Base-by-base conservation (phyloP, 2,888 invertebrate genomes). In the Ametastegia equiseti region DNA sequence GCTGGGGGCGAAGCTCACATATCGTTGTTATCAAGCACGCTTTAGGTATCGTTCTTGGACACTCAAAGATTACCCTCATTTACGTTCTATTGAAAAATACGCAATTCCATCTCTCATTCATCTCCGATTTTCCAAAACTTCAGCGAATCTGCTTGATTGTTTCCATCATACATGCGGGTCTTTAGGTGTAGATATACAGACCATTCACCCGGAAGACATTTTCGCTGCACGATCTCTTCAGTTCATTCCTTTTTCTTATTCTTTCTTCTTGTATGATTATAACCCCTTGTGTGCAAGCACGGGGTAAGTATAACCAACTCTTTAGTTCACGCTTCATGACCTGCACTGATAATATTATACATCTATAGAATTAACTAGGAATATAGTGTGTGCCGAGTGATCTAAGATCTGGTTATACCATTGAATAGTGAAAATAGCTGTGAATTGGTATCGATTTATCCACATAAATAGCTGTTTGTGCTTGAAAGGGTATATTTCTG, bases 1-100 rank as follows among this genome's bases (percentile, higher is more conserved):
- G 75, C 75, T 75, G 75, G 75, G 54, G 47, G n/a, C 75, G 75
- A 75, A 54, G 36, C 75, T 75, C 27, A 15, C 39, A 23, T 45
- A 27, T 45, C 23, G 27, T 69, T 45, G 36, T 54, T 54, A 36
- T 36, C n/a, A n/a, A 75, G 54, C 15, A 45, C 27, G 36, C 45
- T 23, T 54, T 33, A 9, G 23, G 33, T 9, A 13, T 75, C 36
- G 36, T 19, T 19, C n/a, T 19, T 54, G 4, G n/a, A 23, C n/a
- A 75, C 36, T 75, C 33, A 36, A 36, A 75, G 54, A 36, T 36
- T 73, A n/a, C 47, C 50, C 33, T 73, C 15, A 50, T 75, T 75
- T 75, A 75, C 33, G 33, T 54, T 36, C 54, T 54, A 75, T 75
- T 75, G 50, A 75, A 6, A 54, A 23, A 75, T 19, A 19, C 54